A percentile compares a stretch with the other conserved stretches of the same genome.
phyloP scores from a whole-genome alignment of 2,113 vertebrate genomes.

The Steatornis caripensis region DNA sequence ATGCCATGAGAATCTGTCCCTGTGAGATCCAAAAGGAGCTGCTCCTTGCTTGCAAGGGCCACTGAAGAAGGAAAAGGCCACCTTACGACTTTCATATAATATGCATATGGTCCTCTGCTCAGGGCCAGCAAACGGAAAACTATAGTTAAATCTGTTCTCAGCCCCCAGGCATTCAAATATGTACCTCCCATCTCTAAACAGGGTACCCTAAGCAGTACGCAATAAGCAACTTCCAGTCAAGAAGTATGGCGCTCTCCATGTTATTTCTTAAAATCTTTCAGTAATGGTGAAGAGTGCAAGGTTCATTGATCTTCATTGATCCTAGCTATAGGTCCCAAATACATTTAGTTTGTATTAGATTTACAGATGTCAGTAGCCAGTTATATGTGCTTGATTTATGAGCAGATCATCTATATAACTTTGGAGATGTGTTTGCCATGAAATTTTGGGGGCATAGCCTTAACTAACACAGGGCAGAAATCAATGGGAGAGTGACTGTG shows the following conservation, averaged over 20 bases:
- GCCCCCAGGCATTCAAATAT: not conserved
- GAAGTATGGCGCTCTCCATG: not conserved
- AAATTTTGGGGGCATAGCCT: not conserved
- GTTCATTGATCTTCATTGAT: not conserved
- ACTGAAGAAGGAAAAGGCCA: not conserved
- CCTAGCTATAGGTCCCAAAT: not conserved
- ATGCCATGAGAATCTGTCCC: not conserved
- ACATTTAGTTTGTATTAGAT: not conserved
- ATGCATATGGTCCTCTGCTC: rapidly evolving
- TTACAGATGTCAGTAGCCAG: not conserved
- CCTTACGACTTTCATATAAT: not conserved
- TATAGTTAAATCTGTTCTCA: not conserved
- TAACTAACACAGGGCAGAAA: not conserved
- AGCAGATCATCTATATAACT: not conserved
- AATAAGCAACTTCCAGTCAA: not conserved
- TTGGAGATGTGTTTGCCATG: not conserved
- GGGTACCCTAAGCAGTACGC: not conserved
- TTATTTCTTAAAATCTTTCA: not conserved
- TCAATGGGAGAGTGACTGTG: not conserved
- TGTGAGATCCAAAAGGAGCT: not conserved
- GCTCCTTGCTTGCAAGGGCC: not conserved
- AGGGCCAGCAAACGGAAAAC: not conserved
- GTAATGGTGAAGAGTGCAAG: not conserved
- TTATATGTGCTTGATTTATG: not conserved
- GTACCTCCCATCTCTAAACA: not conserved